Evolutionary conservation across 2,797 vertebrate species (phyloP).

Genomic region (Sebastes vulpes): DNA sequence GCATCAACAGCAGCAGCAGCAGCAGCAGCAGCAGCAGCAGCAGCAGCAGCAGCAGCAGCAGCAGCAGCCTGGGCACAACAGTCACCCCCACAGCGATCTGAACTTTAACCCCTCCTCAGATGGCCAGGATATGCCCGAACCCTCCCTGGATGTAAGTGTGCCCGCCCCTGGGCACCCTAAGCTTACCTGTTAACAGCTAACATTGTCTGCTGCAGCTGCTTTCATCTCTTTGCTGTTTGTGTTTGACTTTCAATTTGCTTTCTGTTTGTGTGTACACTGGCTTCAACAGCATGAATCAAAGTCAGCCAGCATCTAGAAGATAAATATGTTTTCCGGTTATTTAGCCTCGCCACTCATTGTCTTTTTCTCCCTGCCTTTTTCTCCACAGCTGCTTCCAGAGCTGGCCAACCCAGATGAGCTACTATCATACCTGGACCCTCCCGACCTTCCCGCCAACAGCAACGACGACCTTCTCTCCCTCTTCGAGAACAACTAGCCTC

Average conservation of each 20-base stretch:
- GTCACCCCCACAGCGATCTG: slow-evolving; percentile 97
- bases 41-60: slow-evolving; percentile 69
- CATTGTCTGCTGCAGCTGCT: slow-evolving; percentile 63
- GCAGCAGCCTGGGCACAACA: slow-evolving; percentile 94
- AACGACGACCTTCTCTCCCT: slow-evolving; percentile 99
- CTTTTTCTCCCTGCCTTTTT: background rate
- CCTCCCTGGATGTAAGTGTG: slow-evolving; percentile 99
- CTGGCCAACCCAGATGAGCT: slow-evolving; percentile 98
- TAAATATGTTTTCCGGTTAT: background rate
- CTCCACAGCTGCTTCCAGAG: slow-evolving; percentile 94
- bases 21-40: too few species aligned
- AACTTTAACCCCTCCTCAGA: slow-evolving; percentile 98
- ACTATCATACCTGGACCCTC: slow-evolving; percentile 97
- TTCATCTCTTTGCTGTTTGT: slow-evolving; percentile 68
- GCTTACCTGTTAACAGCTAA: slow-evolving; percentile 64
- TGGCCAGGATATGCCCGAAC: slow-evolving; percentile 98
- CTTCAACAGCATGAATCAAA: background rate
- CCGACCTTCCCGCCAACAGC: slow-evolving; percentile 98
- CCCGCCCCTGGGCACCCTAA: slow-evolving; percentile 36
- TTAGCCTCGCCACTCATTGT: background rate
- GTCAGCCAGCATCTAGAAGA: background rate
- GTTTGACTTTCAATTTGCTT: slow-evolving; percentile 27
- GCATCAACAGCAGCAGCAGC: too few species aligned
- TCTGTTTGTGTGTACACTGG: background rate
- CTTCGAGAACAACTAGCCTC: slow-evolving; percentile 97